phyloP scores from a whole-genome alignment of 2,113 vertebrate genomes.

The Mus spicilegus region DNA sequence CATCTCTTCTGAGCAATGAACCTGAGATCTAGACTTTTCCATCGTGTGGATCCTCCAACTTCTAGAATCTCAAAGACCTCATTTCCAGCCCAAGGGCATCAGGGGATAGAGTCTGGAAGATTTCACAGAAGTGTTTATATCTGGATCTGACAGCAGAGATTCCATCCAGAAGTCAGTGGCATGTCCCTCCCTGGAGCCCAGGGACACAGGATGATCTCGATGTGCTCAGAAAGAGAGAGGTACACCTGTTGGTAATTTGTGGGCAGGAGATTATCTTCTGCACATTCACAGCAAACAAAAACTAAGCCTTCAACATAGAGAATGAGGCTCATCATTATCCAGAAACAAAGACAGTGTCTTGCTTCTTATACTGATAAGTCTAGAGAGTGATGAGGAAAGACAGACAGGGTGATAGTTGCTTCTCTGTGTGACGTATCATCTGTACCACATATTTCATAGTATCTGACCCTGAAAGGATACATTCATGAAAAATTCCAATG shows the following conservation, averaged over 20 bases:
- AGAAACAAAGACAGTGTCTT: slow-evolving; percentile 12
- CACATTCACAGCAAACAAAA: background rate
- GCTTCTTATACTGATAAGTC: background rate
- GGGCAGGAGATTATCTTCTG: background rate
- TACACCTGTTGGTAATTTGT: background rate
- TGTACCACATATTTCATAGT: background rate
- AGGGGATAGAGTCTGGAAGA: background rate
- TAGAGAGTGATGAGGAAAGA: slow-evolving; percentile 2
- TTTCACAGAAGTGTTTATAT: background rate
- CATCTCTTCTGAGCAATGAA: background rate
- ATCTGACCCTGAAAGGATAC: background rate
- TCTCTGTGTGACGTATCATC: background rate
- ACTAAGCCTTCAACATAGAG: background rate
- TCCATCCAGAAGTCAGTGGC: background rate
- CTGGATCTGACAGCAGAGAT: background rate
- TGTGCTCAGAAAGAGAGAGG: background rate
- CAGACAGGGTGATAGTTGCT: background rate
- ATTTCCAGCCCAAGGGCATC: background rate
- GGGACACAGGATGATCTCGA: background rate
- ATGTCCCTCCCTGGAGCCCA: background rate
- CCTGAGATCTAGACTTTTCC: background rate
- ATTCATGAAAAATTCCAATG: background rate
- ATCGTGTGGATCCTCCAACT: background rate
- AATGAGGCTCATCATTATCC: background rate
- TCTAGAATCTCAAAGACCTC: background rate